Evolutionary conservation across 1,140 invertebrate genomes (phyloP).

Genomic region (Caenorhabditis elegans): DNA sequence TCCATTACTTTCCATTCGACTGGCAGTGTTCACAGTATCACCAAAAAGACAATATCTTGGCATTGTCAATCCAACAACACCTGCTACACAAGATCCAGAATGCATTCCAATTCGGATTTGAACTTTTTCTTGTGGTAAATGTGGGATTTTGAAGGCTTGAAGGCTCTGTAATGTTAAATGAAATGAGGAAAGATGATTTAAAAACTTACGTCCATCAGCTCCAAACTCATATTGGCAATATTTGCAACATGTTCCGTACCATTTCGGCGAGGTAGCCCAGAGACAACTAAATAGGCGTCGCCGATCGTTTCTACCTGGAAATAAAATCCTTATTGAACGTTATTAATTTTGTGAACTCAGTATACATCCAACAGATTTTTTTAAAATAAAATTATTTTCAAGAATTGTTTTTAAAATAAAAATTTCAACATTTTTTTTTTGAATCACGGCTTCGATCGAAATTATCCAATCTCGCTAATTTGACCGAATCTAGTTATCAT

Average conservation of each 20-base stretch:
- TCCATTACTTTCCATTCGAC: constrained; percentile 77
- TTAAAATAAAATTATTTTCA: no score
- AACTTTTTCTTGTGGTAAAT: constrained; percentile 77
- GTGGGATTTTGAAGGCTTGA: constrained; percentile 74
- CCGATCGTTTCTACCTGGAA: constrained; percentile 89
- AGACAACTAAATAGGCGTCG: constrained; percentile 84
- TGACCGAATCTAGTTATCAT: no score
- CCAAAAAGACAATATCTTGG: constrained; percentile 75
- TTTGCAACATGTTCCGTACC: constrained; percentile 71
- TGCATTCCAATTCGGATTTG: constrained; percentile 82
- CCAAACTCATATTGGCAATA: constrained; percentile 65
- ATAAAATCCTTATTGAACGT: no score
- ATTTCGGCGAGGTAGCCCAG: constrained; percentile 71
- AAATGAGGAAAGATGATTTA: neutral
- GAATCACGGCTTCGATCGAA: no score
- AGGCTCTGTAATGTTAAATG: constrained; percentile 66
- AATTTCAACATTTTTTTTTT: no score
- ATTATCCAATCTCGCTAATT: no score
- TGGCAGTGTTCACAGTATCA: constrained; percentile 89
- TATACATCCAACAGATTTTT: no score
- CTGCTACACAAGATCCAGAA: constrained; percentile 70
- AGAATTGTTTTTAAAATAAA: no score
- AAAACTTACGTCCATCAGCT: neutral
- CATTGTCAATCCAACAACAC: constrained; percentile 68
- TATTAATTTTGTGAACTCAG: no score